These are phyloP conservation scores for Ectemnius continuus DNA, from an alignment of 2,888 invertebrate genomes.

Conservation along the genomic window DNA sequence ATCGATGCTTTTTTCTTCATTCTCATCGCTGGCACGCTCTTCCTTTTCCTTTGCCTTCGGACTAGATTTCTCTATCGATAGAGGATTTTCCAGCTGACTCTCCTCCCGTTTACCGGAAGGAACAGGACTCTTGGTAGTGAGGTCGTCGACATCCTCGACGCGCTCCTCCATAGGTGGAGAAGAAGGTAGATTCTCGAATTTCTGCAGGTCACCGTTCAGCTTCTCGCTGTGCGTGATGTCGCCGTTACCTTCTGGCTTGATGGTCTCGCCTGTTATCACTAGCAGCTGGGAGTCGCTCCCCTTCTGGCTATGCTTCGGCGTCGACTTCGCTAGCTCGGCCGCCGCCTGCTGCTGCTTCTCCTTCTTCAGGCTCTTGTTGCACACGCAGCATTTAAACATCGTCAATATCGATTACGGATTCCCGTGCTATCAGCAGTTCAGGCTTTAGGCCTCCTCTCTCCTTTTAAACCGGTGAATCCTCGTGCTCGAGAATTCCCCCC, in stretches of 20 bases:
- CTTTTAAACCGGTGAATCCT: slow-evolving; percentile 4
- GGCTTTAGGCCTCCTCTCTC: slow-evolving; percentile 6
- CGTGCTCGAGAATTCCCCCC: background rate
- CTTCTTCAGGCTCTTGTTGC: slow-evolving; percentile 66
- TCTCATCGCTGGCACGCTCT: background rate
- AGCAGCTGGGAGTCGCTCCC: slow-evolving; percentile 20
- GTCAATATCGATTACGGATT: slow-evolving; percentile 52
- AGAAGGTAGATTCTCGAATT: slow-evolving; percentile 32
- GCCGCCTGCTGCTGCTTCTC: slow-evolving; percentile 62
- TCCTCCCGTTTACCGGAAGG: slow-evolving; percentile 42
- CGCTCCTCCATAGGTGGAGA: slow-evolving; percentile 38
- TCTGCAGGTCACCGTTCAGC: slow-evolving; percentile 43
- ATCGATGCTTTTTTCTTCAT: slow-evolving; percentile 13
- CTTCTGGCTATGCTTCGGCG: slow-evolving; percentile 37
- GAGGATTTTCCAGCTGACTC: slow-evolving; percentile 16
- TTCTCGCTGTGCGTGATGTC: slow-evolving; percentile 27
- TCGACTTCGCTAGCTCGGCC: slow-evolving; percentile 45
- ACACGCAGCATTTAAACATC: slow-evolving; percentile 76
- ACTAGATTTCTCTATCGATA: slow-evolving; percentile 20
- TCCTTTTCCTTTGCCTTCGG: slow-evolving; percentile 17
- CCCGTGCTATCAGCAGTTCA: slow-evolving; percentile 29
- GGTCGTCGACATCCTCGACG: slow-evolving; percentile 34
- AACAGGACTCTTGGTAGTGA: slow-evolving; percentile 46
- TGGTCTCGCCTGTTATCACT: slow-evolving; percentile 28
- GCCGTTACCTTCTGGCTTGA: slow-evolving; percentile 31